Percentiles rank a stretch among this genome's conserved stretches.
Evolutionary conservation across 2,113 vertebrate genomes (phyloP).

Genomic region (Ophthalmolycus amberensis): DNA sequence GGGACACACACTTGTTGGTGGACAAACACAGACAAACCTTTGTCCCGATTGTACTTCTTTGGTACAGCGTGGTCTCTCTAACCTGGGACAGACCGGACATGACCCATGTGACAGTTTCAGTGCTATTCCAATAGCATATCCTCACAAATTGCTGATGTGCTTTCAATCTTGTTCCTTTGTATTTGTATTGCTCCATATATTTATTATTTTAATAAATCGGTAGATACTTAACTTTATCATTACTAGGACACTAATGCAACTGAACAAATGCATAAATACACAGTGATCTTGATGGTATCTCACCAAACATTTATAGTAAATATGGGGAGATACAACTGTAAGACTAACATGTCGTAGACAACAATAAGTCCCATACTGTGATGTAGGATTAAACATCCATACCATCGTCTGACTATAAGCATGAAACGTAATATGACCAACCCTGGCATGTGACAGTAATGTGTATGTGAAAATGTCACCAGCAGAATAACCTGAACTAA

Average conservation of each 20-base stretch:
- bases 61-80: no score
- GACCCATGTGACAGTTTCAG: no score
- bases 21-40: conserved; percentile 16
- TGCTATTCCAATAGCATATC: no score
- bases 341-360: not conserved
- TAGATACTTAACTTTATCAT: no score
- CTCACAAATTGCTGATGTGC: not conserved
- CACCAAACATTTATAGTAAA: not conserved
- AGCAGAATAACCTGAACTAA: conserved; percentile 18
- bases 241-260: not conserved
- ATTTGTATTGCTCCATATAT: no score
- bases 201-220: no score
- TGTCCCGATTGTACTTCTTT: no score
- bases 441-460: conserved; percentile 20
- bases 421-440: not conserved
- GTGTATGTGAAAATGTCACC: conserved; percentile 49
- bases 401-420: not conserved
- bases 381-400: not conserved
- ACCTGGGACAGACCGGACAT: no score
- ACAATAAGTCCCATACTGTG: not conserved
- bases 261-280: not conserved
- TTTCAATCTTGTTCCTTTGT: no score
- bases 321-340: not conserved
- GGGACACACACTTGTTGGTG: conserved; percentile 12
- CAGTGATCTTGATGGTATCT: not conserved